Base-by-base conservation (phyloP, 2,888 invertebrate genomes). In the Platerodrilus igneus region DNA sequence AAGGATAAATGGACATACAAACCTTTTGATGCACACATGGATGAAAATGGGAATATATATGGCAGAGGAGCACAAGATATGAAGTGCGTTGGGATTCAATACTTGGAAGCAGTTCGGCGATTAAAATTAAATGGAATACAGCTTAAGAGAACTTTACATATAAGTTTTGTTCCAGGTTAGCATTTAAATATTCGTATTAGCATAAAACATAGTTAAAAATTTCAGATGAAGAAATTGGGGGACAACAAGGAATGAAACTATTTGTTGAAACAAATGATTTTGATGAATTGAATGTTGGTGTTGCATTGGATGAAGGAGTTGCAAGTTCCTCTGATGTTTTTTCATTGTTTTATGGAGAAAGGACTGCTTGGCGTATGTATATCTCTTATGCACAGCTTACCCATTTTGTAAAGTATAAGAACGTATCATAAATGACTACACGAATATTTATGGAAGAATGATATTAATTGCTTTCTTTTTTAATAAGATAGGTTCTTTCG, bases 1-100 rank as follows among this genome's bases (percentile, higher is more conserved):
- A n/a, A 88, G 87, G 86, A 93, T 18, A 82, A 86, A 59, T 95
- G 95, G 95, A 86, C 78, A 0, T 77, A 89, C 62, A 85, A 86
- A 13, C 94, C 95, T 3, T 96, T 95, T 65, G 80, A 78, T 48
- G 95, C 86, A 0, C 78, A 86, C 41, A 86, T 92, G 59, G 89
- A 89, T 58, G 77, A 79, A 2, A 73, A 86, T 38, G 94, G 93
- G 1, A 82, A 91, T 58, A 93, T 93, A 51, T 92, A 77, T 66
- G 90, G 80, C 0, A 71, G 86, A 4, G 86, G 86, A 7, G 65
- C 81, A 1, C 83, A 83, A 64, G 86, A 86, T 53, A 89, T 89
- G 89, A 90, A 90, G 68, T 85, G 80, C 57, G 84, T 87, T 35
- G 86, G 84, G 10, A 81, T 83, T 46, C 86, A 87, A 67, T 84